These are phyloP conservation scores for Lacanobia wlatinum DNA, from an alignment of 2,888 invertebrate species.

Conservation along the genomic window DNA sequence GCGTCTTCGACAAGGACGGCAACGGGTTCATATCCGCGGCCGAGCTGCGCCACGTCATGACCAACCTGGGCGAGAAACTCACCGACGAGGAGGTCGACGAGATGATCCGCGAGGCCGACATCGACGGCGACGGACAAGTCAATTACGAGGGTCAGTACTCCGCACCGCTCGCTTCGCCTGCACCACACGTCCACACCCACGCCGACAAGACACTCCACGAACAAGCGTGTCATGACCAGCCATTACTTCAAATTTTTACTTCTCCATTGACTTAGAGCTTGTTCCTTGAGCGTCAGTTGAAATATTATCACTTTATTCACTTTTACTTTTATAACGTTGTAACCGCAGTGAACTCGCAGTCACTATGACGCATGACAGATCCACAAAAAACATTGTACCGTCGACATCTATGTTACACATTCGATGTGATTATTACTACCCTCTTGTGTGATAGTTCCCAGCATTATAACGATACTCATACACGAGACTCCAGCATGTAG, in stretches of 20 bases:
- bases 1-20: conserved; percentile 99
- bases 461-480: conserved; percentile 54
- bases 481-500: conserved; percentile 69
- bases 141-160: conserved; percentile 96
- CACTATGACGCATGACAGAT: conserved; percentile 51
- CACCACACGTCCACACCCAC: neutral
- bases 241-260: neutral
- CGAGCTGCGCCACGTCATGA: conserved; percentile 99
- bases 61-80: conserved; percentile 99
- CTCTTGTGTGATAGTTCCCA: conserved; percentile 64
- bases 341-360: conserved; percentile 46
- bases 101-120: conserved; percentile 99
- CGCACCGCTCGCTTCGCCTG: conserved; percentile 28
- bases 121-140: conserved; percentile 99
- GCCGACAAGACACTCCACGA: conserved; percentile 34
- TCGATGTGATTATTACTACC: conserved; percentile 65
- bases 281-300: conserved; percentile 52
- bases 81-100: conserved; percentile 99
- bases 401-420: conserved; percentile 40
- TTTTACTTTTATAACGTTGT: conserved; percentile 44
- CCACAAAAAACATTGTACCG: conserved; percentile 34
- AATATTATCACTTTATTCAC: conserved; percentile 44
- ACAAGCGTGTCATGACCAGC: conserved; percentile 17
- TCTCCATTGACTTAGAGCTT: conserved; percentile 17
- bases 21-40: conserved; percentile 99